Conservation (phyloP, 2,113 vertebrate species). For the Machaerirhynchus nigripectus region DNA sequence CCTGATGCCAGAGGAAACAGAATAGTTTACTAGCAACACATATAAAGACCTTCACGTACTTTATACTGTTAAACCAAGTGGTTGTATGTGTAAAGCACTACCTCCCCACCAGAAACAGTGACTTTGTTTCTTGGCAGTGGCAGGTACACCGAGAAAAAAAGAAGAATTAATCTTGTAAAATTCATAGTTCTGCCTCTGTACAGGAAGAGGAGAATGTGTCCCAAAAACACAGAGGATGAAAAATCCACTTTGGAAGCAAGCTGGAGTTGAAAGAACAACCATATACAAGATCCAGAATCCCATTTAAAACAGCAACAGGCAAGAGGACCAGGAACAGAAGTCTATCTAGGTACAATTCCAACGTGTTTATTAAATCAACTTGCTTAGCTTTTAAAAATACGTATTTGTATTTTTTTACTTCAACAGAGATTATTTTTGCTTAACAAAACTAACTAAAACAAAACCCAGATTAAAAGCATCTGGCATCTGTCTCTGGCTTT, state of each 20-base stretch:
- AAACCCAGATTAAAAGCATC: neutral
- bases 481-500: neutral
- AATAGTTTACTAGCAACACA: neutral
- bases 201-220: neutral
- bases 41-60: neutral
- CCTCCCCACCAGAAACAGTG: neutral
- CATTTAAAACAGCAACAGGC: neutral
- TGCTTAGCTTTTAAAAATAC: neutral
- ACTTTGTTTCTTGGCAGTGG: neutral
- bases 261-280: neutral
- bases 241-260: neutral
- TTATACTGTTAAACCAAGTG: neutral
- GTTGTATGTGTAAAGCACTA: neutral
- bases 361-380: neutral
- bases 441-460: slow-evolving; percentile 23
- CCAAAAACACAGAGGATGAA: neutral
- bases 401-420: neutral
- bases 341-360: neutral
- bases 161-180: neutral
- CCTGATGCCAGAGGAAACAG: neutral
- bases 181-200: neutral
- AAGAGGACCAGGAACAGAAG: neutral
- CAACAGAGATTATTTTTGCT: neutral
- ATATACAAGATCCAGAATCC: neutral
- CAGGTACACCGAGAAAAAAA: neutral